These are phyloP conservation scores for Periparus ater DNA, from an alignment of 2,797 vertebrate species.

Conservation along the genomic window DNA sequence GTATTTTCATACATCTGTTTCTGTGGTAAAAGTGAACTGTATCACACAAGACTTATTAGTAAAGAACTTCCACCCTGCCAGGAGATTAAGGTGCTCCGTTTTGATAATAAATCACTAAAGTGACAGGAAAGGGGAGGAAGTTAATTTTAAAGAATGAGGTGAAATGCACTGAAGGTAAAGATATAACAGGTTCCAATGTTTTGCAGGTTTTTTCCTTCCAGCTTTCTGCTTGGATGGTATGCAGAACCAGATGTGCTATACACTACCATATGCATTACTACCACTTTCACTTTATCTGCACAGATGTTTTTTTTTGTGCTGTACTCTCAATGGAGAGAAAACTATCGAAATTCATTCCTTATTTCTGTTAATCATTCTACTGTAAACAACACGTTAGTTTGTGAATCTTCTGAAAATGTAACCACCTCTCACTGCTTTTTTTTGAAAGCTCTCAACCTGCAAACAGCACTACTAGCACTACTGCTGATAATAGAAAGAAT, in stretches of 20 bases:
- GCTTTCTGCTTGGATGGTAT: neutral
- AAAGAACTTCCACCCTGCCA: neutral
- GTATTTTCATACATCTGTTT: neutral
- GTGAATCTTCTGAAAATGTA: neutral
- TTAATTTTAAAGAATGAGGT: neutral
- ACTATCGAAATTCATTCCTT: neutral
- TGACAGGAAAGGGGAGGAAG: neutral
- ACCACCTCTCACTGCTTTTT: neutral
- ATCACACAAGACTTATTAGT: neutral
- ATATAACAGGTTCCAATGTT: neutral
- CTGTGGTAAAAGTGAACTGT: neutral
- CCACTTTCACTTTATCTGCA: neutral
- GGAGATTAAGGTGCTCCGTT: neutral
- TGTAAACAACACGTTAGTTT: neutral
- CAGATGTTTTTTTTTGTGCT: fast-evolving
- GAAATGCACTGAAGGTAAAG: neutral
- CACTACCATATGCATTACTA: neutral
- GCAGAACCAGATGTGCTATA: neutral
- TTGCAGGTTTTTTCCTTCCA: neutral
- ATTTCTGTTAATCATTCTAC: neutral
- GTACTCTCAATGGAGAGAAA: neutral
- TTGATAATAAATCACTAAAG: neutral
- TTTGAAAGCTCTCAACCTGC: neutral
- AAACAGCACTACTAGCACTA: neutral
- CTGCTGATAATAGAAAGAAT: neutral